These are phyloP conservation scores for Tetraneura akinire DNA, from an alignment of 1,140 invertebrate genomes.

Conservation along the genomic window DNA sequence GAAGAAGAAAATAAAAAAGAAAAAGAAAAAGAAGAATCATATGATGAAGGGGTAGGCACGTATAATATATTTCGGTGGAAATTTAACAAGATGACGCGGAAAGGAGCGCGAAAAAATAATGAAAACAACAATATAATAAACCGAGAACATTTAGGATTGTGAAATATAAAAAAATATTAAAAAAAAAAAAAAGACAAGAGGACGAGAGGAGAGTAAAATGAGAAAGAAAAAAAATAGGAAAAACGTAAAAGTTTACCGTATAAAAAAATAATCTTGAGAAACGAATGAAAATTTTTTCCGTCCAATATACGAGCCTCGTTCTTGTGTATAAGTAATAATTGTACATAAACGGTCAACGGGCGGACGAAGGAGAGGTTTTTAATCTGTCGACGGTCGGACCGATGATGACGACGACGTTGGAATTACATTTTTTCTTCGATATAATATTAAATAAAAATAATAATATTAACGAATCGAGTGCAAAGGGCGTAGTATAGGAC, in stretches of 20 bases:
- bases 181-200: no score
- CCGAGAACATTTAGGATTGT: neutral
- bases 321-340: no score
- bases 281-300: conserved; percentile 23
- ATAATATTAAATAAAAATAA: no score
- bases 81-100: neutral
- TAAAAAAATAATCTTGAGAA: conserved; percentile 28
- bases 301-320: neutral
- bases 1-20: no score
- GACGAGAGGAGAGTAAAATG: no score
- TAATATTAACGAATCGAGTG: neutral
- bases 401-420: conserved; percentile 18
- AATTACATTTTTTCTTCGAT: conserved; percentile 32
- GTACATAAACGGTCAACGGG: conserved; percentile 30
- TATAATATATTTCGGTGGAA: neutral
- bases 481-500: neutral
- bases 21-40: no score
- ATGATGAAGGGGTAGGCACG: no score
- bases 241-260: conserved; percentile 38
- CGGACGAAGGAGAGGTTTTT: conserved; percentile 18
- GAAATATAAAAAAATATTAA: neutral
- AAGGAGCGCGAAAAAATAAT: neutral
- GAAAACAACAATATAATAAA: neutral
- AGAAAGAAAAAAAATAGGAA: no score
- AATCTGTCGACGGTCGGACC: conserved; percentile 25